Base-by-base conservation (phyloP, 37 sponge, comb jelly and placozoan species). In the Beroe ovata region DNA sequence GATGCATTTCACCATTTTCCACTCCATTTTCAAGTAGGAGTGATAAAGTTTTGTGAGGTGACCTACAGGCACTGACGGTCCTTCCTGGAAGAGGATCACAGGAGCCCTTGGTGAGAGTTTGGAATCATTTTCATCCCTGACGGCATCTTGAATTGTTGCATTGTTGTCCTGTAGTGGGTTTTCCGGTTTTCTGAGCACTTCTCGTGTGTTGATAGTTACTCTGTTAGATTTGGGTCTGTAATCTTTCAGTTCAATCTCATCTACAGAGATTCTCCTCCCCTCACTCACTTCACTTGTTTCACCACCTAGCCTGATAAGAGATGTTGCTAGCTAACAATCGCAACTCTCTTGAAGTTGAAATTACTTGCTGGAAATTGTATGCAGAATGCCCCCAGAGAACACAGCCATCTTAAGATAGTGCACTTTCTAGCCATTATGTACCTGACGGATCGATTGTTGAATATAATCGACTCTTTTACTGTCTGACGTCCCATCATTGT, bases 91-190 rank as follows among this genome's bases (percentile, higher is more conserved):
- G 1, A 66, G 35, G 30, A 29, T 66, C 8, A 66, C 69, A 16
- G 54, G 54, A 25, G 69, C 25, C 34, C 69, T 26, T 4, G 69
- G 69, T 34, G 69, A 29, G 30, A 30, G 32, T 29, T 29, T 26
- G 36, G 69, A 29, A 1, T 66, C 69, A 18, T 33, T 66, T 66
- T 66, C 69, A 33, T 66, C 69, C 30, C 69, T 66, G 2, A 66
- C 36, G 3, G 69, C 69, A 32, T 66, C 69, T 14, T 26, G 32
- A 3, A 66, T 37, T 33, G 69, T 66, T 18, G 18, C 36, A 66
- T 30, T 66, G 25, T 30, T 30, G 30, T 66, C 69, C 16, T 29
- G 69, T 2, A 30, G 32, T 32, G 33, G 11, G 16, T 14, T 33
- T 11, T 25, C 25, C 33, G 30, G 32, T 66, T 66, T 66, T 18